phyloP scores from a whole-genome alignment of 1,140 invertebrate species.

The Drosophila tsacasi region DNA sequence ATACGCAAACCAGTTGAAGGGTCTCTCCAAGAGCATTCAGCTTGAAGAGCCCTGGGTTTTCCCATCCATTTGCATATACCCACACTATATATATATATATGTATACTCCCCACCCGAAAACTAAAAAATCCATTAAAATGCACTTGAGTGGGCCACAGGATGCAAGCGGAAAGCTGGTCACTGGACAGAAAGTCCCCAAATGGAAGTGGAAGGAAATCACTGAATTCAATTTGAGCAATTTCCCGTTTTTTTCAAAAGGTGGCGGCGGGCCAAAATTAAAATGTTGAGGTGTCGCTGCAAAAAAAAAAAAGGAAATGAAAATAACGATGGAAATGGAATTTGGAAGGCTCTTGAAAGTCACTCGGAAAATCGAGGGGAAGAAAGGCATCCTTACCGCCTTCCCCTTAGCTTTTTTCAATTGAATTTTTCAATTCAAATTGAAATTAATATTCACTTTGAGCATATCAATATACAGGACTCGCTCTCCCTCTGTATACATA shows the following conservation, averaged over 20 bases:
- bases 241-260: slow-evolving; percentile 71
- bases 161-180: slow-evolving; percentile 27
- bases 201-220: slow-evolving; percentile 58
- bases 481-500: not conserved
- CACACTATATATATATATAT: not conserved
- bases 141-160: slow-evolving; percentile 57
- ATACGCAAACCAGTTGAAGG: not conserved
- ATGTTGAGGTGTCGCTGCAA: slow-evolving; percentile 34
- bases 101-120: slow-evolving; percentile 4
- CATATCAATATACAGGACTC: slow-evolving; percentile 57
- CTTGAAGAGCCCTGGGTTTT: not conserved
- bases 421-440: slow-evolving; percentile 73
- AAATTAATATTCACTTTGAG: slow-evolving; percentile 80
- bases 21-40: slow-evolving; percentile 1
- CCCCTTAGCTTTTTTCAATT: slow-evolving; percentile 53
- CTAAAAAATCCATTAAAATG: slow-evolving; percentile 68
- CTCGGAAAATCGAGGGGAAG: slow-evolving; percentile 18
- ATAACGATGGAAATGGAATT: slow-evolving; percentile 31
- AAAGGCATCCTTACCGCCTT: slow-evolving; percentile 12
- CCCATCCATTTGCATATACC: slow-evolving; percentile 9
- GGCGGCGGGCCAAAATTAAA: slow-evolving; percentile 54
- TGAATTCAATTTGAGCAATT: slow-evolving; percentile 80
- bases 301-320: not conserved
- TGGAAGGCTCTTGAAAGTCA: slow-evolving; percentile 39
- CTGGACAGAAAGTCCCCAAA: slow-evolving; percentile 15